Percentiles rank a stretch among this genome's conserved stretches.
Evolutionary conservation across 2,113 vertebrate genomes (phyloP).

Genomic region (Thamnaconus septentrionalis): DNA sequence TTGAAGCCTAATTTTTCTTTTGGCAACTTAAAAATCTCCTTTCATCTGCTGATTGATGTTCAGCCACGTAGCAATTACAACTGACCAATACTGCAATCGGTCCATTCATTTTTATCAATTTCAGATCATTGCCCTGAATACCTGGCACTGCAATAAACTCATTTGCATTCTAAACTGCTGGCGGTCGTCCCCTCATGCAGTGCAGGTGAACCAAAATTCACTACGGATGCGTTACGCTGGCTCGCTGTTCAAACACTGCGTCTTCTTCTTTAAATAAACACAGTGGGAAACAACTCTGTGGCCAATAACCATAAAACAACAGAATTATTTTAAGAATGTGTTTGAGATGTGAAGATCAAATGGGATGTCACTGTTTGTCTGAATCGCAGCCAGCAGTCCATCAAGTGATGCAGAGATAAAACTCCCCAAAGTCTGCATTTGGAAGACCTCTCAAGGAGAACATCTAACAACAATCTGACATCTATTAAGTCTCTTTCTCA

Average conservation of each 20-base stretch:
- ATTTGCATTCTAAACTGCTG: slow-evolving; percentile 5
- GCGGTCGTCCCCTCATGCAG: slow-evolving; percentile 39
- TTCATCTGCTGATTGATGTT: slow-evolving; percentile 25
- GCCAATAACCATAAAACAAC: slow-evolving; percentile 64
- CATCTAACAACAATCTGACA: slow-evolving; percentile 9
- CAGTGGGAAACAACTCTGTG: slow-evolving; percentile 45
- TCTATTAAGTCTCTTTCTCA: slow-evolving; percentile 23
- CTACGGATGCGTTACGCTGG: slow-evolving; percentile 26
- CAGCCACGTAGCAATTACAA: slow-evolving; percentile 8
- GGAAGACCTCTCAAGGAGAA: slow-evolving; percentile 23
- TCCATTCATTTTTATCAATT: slow-evolving; percentile 6
- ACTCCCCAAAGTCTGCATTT: slow-evolving; percentile 18
- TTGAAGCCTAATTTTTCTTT: slow-evolving; percentile 22
- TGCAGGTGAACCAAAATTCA: slow-evolving; percentile 61
- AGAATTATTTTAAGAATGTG: slow-evolving; percentile 55
- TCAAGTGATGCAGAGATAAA: slow-evolving; percentile 41
- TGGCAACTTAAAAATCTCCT: slow-evolving; percentile 11
- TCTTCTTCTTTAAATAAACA: slow-evolving; percentile 65
- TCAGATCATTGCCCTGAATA: slow-evolving; percentile 16
- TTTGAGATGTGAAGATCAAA: slow-evolving; percentile 62
- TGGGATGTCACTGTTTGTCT: slow-evolving; percentile 54
- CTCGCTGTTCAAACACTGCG: slow-evolving; percentile 29
- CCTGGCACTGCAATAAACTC: slow-evolving; percentile 25
- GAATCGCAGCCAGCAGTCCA: slow-evolving; percentile 40
- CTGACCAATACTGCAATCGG: background rate